Evolutionary conservation across 2,113 vertebrate species (phyloP).

Genomic region (Bagarius yarrelli): DNA sequence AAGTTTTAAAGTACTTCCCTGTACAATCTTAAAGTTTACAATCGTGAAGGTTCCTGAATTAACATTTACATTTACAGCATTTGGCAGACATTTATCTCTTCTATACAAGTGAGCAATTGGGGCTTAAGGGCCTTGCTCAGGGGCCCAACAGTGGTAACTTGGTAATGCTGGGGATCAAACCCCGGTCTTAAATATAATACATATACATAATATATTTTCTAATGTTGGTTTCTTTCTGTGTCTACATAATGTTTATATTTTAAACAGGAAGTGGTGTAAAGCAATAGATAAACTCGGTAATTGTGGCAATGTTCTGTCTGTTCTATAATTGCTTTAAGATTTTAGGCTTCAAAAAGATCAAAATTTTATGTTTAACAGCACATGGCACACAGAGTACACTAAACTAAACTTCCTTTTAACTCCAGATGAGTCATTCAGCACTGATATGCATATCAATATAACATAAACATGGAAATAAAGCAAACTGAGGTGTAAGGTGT

Average conservation of each 20-base stretch:
- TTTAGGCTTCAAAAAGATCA: neutral
- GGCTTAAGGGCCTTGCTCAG: too few relatives aligned
- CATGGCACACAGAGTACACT: neutral
- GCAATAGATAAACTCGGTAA: too few relatives aligned
- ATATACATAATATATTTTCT: too few relatives aligned
- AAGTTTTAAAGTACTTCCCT: too few relatives aligned
- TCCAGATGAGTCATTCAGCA: neutral
- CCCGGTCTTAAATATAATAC: too few relatives aligned
- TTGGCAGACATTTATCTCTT: too few relatives aligned
- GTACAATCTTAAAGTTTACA: too few relatives aligned
- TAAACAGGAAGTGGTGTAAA: neutral
- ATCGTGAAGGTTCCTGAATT: too few relatives aligned
- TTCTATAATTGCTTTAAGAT: neutral
- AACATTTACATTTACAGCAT: too few relatives aligned
- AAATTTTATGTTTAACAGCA: neutral
- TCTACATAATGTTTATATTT: neutral
- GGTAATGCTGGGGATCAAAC: too few relatives aligned
- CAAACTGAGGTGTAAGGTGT: neutral
- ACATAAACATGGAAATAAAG: slow-evolving; percentile 7
- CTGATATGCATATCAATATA: neutral
- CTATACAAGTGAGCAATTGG: too few relatives aligned
- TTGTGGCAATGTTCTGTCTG: neutral
- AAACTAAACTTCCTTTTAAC: neutral
- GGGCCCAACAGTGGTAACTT: too few relatives aligned
- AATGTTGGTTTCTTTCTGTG: neutral